These are phyloP conservation scores for Upupa epops DNA, from an alignment of 2,113 vertebrate species.

Conservation along the genomic window DNA sequence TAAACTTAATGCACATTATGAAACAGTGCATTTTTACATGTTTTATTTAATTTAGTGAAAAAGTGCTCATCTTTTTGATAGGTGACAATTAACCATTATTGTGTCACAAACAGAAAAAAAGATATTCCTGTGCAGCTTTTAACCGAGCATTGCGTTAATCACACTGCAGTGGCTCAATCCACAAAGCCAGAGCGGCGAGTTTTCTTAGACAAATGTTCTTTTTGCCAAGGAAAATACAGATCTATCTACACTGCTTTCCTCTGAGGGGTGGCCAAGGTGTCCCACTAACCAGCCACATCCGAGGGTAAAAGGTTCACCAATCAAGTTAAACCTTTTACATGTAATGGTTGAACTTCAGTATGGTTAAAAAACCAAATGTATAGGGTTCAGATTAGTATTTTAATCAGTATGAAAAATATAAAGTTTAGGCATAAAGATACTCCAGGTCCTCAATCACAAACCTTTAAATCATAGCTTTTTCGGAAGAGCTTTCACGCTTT, in stretches of 20 bases:
- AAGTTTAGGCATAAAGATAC: background rate
- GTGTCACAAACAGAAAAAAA: conserved; percentile 77
- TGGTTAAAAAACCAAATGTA: background rate
- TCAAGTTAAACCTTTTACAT: background rate
- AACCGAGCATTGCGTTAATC: conserved; percentile 69
- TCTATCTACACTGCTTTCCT: background rate
- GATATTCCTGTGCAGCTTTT: conserved; percentile 59
- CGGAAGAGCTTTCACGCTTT: background rate
- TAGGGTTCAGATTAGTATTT: background rate
- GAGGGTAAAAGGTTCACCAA: background rate
- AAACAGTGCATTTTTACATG: conserved; percentile 42
- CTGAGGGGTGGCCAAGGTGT: background rate
- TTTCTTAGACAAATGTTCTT: conserved; percentile 58
- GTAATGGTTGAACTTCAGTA: background rate
- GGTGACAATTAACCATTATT: conserved; percentile 74
- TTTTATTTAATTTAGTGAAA: conserved; percentile 74
- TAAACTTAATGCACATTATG: conserved; percentile 58
- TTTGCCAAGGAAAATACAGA: conserved; percentile 31
- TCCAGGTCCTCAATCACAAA: background rate
- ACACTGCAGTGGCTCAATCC: conserved; percentile 71
- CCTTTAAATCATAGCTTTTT: background rate
- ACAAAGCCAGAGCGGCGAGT: conserved; percentile 56
- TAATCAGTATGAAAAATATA: background rate
- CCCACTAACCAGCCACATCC: background rate
- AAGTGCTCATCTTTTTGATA: conserved; percentile 71